These are phyloP conservation scores for Actenoides hombroni DNA, from an alignment of 2,113 vertebrate genomes.

Conservation along the genomic window DNA sequence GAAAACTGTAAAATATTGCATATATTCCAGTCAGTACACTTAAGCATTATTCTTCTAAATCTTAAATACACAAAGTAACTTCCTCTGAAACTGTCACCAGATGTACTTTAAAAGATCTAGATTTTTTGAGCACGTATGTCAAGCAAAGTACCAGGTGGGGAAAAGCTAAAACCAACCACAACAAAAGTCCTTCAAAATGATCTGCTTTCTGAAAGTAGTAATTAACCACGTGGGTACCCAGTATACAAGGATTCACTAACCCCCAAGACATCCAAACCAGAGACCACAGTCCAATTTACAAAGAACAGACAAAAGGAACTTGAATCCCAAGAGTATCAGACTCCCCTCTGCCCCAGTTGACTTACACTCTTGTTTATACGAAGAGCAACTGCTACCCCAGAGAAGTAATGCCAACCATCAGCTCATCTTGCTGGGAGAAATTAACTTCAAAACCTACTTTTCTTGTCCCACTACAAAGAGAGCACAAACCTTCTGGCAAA, in stretches of 20 bases:
- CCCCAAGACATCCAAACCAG: neutral
- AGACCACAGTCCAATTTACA: neutral
- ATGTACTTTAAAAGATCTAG: neutral
- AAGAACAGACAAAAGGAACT: neutral
- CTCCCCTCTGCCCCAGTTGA: neutral
- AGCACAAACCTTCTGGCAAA: neutral
- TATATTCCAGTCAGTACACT: constrained; percentile 66
- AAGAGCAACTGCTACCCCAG: neutral
- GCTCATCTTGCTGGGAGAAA: neutral
- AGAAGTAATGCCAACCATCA: neutral
- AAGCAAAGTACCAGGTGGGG: neutral
- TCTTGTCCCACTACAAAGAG: neutral
- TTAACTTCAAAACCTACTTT: neutral
- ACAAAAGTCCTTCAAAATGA: neutral
- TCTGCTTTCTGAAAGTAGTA: neutral
- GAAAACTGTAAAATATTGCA: constrained; percentile 75
- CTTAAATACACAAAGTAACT: constrained; percentile 58
- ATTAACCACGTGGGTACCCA: neutral
- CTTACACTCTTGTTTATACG: neutral
- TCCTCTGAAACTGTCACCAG: constrained; percentile 23
- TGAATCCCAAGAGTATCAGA: neutral
- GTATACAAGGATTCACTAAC: constrained; percentile 45
- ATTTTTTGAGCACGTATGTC: neutral
- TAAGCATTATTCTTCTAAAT: constrained; percentile 22
- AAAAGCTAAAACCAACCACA: neutral